Evolutionary conservation across 2,888 invertebrate genomes (phyloP), one percentile per base, ranked within the genome.

Genomic region (Tipula vernalis): DNA sequence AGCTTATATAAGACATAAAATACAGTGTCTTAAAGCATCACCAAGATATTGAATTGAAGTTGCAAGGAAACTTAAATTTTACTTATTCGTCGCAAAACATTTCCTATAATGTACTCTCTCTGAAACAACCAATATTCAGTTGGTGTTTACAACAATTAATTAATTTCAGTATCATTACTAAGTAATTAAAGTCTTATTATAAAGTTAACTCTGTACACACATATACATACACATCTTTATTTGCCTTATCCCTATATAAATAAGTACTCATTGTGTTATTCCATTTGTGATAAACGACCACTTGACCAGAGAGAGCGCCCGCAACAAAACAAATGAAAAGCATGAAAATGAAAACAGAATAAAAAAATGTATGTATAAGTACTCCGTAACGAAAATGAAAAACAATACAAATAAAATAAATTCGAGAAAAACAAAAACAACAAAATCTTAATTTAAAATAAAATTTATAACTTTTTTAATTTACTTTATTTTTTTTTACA

Each of bases 381-480:
- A 71, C 28, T 71, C 28, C 71, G 28, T 71, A 18, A 28, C 18
- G 71, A 71, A 71, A 71, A 71, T 71, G 71, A 28, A 71, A 15
- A 71, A 71, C 71, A 71, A 71, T 71, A 71, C 71, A 71, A 71
- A 71, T 71, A 71, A 71, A 71, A 71, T 71, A 57, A 57, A 57
- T 57, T 39, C 15, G 15, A 51, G 51, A 71, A 28, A 12, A 28
- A 28, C 71, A 71, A 3, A 39, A 39, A 71, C 71, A 71, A 28
- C 71, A 18, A 71, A 71, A 71, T 71, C 71, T 71, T 71, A 71
- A 71, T 71, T 71, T 71, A 71, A 71, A 71, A 71, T 71, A 71
- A 71, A 71, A 71, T 71, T 71, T 71, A 71, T 71, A 71, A 71
- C 71, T 71, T 71, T 71, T 71, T 71, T 71, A 71, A 71, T 71